These are phyloP conservation scores for Mesorhabditis sp. DNA, from an alignment of 2,888 invertebrate genomes.

Conservation along the genomic window DNA sequence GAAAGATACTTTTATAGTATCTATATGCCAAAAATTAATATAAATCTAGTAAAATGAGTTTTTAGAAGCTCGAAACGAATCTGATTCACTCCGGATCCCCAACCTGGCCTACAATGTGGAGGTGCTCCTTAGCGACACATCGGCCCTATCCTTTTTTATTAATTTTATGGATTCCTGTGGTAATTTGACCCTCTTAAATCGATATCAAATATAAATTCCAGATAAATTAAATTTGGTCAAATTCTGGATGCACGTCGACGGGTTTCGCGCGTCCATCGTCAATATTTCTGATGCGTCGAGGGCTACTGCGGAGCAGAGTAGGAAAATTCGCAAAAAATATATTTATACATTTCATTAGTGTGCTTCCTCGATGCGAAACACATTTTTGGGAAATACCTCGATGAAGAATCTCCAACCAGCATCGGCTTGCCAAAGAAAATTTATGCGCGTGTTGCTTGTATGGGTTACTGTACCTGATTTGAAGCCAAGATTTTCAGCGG, in stretches of 20 bases:
- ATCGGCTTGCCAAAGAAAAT: constrained; percentile 60
- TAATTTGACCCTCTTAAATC: constrained; percentile 9
- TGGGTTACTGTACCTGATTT: not conserved
- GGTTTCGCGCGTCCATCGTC: constrained; percentile 58
- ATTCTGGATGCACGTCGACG: constrained; percentile 64
- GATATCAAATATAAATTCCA: not conserved
- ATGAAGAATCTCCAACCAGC: constrained; percentile 68
- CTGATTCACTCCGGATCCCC: not conserved
- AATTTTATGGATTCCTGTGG: constrained; percentile 71
- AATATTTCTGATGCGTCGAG: constrained; percentile 17
- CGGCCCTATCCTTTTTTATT: constrained; percentile 77
- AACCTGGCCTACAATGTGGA: constrained; percentile 68
- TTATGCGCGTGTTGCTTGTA: constrained; percentile 60
- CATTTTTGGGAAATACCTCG: constrained; percentile 76
- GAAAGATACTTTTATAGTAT: too few relatives aligned
- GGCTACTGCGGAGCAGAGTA: constrained; percentile 22
- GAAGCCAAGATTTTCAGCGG: constrained; percentile 12
- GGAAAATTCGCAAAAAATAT: too few relatives aligned
- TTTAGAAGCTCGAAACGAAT: too few relatives aligned
- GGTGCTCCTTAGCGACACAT: constrained; percentile 75
- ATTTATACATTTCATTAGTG: constrained; percentile 12
- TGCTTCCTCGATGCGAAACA: constrained; percentile 65
- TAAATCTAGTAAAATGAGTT: too few relatives aligned
- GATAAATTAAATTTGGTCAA: constrained; percentile 58
- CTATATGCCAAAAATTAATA: too few relatives aligned